Conservation (phyloP, 2,113 vertebrate species). For the Octodon degus region DNA sequence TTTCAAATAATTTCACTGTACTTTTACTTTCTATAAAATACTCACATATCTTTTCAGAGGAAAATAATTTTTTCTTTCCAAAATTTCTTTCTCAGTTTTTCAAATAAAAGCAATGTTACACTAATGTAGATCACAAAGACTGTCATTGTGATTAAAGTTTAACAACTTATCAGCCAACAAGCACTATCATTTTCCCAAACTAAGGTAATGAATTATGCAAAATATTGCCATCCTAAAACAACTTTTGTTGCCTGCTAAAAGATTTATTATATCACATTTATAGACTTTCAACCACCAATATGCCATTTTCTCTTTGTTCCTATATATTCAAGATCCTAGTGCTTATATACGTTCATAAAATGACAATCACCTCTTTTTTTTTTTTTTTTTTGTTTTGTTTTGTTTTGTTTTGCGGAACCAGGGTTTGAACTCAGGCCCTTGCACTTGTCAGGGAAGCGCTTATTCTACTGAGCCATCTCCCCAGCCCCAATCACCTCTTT, state of each 20-base stretch:
- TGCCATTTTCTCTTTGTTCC: neutral
- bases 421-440: too few relatives aligned
- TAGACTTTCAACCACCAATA: too few relatives aligned
- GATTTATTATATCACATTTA: neutral
- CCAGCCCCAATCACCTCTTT: too few relatives aligned
- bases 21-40: neutral
- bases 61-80: neutral
- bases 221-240: neutral
- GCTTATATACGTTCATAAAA: neutral
- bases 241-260: slow-evolving; percentile 18
- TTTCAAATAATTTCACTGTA: neutral
- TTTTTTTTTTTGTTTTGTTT: too few relatives aligned
- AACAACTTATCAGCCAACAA: neutral
- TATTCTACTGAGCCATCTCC: too few relatives aligned
- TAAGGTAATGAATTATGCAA: neutral
- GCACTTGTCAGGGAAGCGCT: too few relatives aligned
- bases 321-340: neutral
- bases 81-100: neutral
- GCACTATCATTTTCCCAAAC: neutral
- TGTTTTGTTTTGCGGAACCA: too few relatives aligned
- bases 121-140: neutral
- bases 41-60: neutral
- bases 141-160: neutral
- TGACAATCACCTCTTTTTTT: too few relatives aligned
- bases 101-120: neutral